Conservation (phyloP, 2,797 vertebrate species). For the Sebastes iracundus region DNA sequence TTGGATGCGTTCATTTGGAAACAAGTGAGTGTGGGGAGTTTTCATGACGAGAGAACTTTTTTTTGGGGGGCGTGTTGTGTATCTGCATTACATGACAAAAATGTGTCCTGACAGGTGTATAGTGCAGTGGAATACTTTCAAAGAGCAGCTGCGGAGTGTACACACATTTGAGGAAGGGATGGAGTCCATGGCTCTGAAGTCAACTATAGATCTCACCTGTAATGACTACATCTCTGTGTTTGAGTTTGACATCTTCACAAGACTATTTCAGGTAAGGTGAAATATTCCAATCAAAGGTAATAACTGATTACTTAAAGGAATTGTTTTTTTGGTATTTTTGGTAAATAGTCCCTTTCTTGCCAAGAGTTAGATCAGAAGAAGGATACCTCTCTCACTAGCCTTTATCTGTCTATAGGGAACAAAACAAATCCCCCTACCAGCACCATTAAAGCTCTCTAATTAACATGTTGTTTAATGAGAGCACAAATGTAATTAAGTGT, state of each 20-base stretch:
- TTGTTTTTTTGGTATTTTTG: not conserved
- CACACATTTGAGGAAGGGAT: slow-evolving; percentile 85
- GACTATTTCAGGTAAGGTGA: slow-evolving; percentile 88
- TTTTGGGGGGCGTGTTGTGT: not conserved
- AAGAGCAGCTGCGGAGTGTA: slow-evolving; percentile 73
- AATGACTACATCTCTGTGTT: slow-evolving; percentile 89
- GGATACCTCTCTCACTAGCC: not conserved
- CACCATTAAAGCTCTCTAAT: not conserved
- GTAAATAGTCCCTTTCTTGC: not conserved
- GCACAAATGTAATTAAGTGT: not conserved
- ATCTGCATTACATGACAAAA: not conserved
- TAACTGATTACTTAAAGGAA: not conserved
- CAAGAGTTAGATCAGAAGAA: not conserved
- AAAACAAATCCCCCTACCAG: not conserved
- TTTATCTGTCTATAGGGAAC: not conserved
- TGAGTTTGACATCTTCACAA: slow-evolving; percentile 92
- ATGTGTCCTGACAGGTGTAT: slow-evolving; percentile 79
- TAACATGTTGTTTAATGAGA: not conserved
- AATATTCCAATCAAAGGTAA: not conserved
- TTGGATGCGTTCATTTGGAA: slow-evolving; percentile 84
- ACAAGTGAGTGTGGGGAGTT: slow-evolving; percentile 76
- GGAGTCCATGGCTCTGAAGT: slow-evolving; percentile 86
- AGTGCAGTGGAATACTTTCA: slow-evolving; percentile 85
- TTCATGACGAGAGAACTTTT: not conserved
- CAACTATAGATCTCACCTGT: slow-evolving; percentile 90